Evolutionary conservation across 2,888 invertebrate species (phyloP).

Genomic region (Nomada fucata): DNA sequence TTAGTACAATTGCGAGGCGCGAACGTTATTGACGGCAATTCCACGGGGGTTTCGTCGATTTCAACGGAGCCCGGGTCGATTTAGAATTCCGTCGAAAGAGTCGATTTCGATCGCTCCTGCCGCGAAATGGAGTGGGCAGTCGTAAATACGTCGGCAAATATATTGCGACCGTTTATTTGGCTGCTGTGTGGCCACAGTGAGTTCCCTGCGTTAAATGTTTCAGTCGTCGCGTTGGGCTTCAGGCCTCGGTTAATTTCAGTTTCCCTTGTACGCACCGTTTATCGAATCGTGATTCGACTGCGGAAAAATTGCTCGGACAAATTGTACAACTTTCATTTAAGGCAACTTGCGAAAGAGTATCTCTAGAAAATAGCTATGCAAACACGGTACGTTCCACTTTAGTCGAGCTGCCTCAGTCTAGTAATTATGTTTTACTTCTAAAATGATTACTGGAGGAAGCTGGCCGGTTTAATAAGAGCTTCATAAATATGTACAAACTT

Average conservation of each 20-base stretch:
- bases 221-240: slow-evolving; percentile 58
- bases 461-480: too few relatives aligned
- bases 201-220: slow-evolving; percentile 76
- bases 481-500: too few relatives aligned
- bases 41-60: not conserved
- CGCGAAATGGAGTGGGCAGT: slow-evolving; percentile 74
- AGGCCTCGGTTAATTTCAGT: not conserved
- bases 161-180: slow-evolving; percentile 79
- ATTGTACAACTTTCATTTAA: too few relatives aligned
- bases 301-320: too few relatives aligned
- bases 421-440: too few relatives aligned
- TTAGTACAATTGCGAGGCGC: slow-evolving; percentile 10
- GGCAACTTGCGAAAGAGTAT: too few relatives aligned
- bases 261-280: not conserved
- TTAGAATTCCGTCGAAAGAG: slow-evolving; percentile 25
- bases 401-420: too few relatives aligned
- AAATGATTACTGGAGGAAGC: too few relatives aligned
- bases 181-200: slow-evolving; percentile 78
- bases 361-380: too few relatives aligned
- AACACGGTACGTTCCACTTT: too few relatives aligned
- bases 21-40: not conserved
- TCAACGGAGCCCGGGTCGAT: not conserved
- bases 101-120: slow-evolving; percentile 10
- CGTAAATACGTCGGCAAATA: slow-evolving; percentile 83
- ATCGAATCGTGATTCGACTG: not conserved